These are phyloP conservation scores for Philopedon plagiatum DNA, from an alignment of 2,888 invertebrate species.

Conservation along the genomic window DNA sequence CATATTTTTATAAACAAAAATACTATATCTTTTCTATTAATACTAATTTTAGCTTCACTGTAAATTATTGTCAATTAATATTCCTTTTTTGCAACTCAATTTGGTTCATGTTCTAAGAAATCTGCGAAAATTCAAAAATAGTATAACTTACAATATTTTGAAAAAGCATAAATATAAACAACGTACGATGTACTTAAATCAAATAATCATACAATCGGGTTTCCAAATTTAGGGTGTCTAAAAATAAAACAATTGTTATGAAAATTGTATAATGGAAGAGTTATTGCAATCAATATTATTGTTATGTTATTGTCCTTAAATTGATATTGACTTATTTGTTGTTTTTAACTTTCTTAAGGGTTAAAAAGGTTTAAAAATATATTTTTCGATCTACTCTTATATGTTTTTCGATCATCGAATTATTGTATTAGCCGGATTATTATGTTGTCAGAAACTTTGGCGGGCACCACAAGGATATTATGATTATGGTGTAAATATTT, in stretches of 20 bases:
- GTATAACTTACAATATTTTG: too few relatives aligned
- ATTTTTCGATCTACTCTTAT: not conserved
- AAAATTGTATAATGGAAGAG: not conserved
- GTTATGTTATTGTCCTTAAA: not conserved
- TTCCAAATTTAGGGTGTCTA: not conserved
- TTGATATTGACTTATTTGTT: slow-evolving; percentile 1
- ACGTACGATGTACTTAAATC: too few relatives aligned
- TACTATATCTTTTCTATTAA: too few relatives aligned
- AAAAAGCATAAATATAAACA: not conserved
- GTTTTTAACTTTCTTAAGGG: not conserved
- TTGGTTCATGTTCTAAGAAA: too few relatives aligned
- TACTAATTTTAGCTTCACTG: too few relatives aligned
- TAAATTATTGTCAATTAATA: too few relatives aligned
- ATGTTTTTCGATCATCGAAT: not conserved
- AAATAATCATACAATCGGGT: not conserved
- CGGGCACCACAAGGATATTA: too few relatives aligned
- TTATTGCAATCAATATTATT: not conserved
- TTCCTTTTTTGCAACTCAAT: too few relatives aligned
- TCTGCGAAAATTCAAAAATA: too few relatives aligned
- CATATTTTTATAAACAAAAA: too few relatives aligned
- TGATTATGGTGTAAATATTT: too few relatives aligned
- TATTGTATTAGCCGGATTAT: not conserved
- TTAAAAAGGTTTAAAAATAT: not conserved
- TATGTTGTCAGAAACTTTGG: too few relatives aligned
- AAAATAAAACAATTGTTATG: slow-evolving; percentile 2